Evolutionary conservation across 1,140 invertebrate species (phyloP).

Genomic region (Halesus radiatus): DNA sequence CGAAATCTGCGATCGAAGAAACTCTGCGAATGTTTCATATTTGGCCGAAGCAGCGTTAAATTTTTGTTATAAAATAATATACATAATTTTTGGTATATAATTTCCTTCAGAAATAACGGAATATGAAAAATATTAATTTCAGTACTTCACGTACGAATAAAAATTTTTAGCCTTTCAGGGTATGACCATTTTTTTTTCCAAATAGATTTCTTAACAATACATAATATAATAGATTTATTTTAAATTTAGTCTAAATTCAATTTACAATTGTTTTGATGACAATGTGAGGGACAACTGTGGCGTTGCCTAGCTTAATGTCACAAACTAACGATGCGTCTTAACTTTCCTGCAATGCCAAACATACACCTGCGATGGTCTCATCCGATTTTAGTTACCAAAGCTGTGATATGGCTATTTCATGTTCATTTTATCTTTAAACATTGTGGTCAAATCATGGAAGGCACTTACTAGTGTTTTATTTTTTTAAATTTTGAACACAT

Average conservation of each 20-base stretch:
- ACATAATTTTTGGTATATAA: conserved; percentile 36
- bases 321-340: conserved; percentile 9
- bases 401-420: conserved; percentile 55
- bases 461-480: conserved; percentile 57
- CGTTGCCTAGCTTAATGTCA: conserved; percentile 43
- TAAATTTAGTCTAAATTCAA: conserved; percentile 54
- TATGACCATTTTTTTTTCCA: conserved; percentile 57
- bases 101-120: conserved; percentile 40
- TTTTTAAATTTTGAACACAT: conserved; percentile 54
- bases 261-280: conserved; percentile 50
- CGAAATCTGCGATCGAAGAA: background rate
- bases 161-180: conserved; percentile 57
- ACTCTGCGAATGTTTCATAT: conserved; percentile 12
- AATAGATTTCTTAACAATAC: conserved; percentile 55
- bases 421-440: conserved; percentile 53
- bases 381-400: conserved; percentile 43
- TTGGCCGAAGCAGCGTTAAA: conserved; percentile 28
- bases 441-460: conserved; percentile 58
- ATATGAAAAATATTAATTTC: conserved; percentile 48
- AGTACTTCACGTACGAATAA: conserved; percentile 53
- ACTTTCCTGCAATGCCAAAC: background rate
- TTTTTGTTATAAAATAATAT: conserved; percentile 36
- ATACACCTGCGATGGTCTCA: background rate
- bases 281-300: conserved; percentile 46
- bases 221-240: conserved; percentile 49